phyloP scores from a whole-genome alignment of 2,113 vertebrate genomes.

The Leucopsar rothschildi region DNA sequence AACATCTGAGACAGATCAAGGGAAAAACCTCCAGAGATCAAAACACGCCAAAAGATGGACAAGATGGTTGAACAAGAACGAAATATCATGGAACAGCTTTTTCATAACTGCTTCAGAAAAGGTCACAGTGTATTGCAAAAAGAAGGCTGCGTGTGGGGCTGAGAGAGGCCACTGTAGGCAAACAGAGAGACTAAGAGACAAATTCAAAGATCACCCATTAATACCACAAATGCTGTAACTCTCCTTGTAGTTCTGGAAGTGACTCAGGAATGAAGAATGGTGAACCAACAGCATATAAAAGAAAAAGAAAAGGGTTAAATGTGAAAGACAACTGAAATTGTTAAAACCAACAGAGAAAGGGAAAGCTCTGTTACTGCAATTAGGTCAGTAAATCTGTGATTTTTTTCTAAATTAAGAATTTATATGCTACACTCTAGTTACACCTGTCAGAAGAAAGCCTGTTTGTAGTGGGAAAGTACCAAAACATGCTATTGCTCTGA shows the following conservation, averaged over 20 bases:
- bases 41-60: conserved; percentile 11
- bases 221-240: not conserved
- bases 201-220: not conserved
- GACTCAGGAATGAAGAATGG: not conserved
- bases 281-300: not conserved
- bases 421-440: not conserved
- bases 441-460: not conserved
- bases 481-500: not conserved
- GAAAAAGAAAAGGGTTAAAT: not conserved
- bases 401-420: conserved; percentile 12
- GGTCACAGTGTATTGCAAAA: not conserved
- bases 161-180: not conserved
- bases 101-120: conserved; percentile 28
- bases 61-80: not conserved
- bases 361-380: not conserved
- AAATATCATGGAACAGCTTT: conserved; percentile 7
- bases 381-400: not conserved
- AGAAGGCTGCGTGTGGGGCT: not conserved
- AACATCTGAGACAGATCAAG: not conserved
- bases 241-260: not conserved
- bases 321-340: not conserved
- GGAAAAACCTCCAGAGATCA: conserved; percentile 31
- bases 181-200: not conserved
- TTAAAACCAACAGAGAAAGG: not conserved
- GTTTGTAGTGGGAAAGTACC: not conserved